Percentiles rank a stretch among this genome's conserved stretches.
Evolutionary conservation across 2,888 invertebrate genomes (phyloP).

Genomic region (Drosophila flavopinicola): DNA sequence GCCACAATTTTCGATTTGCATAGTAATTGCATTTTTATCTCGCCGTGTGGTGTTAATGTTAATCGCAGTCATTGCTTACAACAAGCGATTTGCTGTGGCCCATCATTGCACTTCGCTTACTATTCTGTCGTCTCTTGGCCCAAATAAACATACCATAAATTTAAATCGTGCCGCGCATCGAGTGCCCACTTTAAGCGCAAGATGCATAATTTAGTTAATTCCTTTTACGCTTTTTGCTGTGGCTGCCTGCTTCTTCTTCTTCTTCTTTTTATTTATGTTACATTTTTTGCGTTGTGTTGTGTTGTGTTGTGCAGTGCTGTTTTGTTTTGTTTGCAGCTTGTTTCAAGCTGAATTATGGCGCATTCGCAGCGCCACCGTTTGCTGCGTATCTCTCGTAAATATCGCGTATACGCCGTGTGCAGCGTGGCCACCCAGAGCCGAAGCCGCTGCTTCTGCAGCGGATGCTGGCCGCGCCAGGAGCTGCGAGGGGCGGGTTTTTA

Average conservation of each 20-base stretch:
- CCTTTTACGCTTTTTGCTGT: slow-evolving; percentile 11
- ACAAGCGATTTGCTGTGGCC: background rate
- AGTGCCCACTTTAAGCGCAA: slow-evolving; percentile 46
- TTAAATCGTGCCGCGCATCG: slow-evolving; percentile 37
- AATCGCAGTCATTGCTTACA: slow-evolving; percentile 15
- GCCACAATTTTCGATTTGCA: slow-evolving; percentile 28
- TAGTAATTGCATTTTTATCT: slow-evolving; percentile 44
- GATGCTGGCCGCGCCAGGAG: slow-evolving; percentile 22
- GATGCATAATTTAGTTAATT: slow-evolving; percentile 68
- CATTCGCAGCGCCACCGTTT: slow-evolving; percentile 50
- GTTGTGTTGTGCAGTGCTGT: slow-evolving; percentile 4
- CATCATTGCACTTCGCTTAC: slow-evolving; percentile 26
- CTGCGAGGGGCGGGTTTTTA: slow-evolving; percentile 7
- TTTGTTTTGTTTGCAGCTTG: slow-evolving; percentile 35
- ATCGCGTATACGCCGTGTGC: slow-evolving; percentile 59
- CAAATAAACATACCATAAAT: slow-evolving; percentile 56
- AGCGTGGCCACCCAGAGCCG: slow-evolving; percentile 16
- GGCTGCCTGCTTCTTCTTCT: slow-evolving; percentile 5
- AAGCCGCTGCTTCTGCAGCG: slow-evolving; percentile 23
- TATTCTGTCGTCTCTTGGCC: slow-evolving; percentile 25
- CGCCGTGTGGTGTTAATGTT: slow-evolving; percentile 20
- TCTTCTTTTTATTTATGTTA: background rate
- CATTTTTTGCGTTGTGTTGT: too few relatives aligned
- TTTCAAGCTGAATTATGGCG: slow-evolving; percentile 67
- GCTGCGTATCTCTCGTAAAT: slow-evolving; percentile 68